Percentiles rank a stretch among this genome's conserved stretches.
Conservation (phyloP, 1,140 invertebrate species). For the Leptonema lineaticorne region DNA sequence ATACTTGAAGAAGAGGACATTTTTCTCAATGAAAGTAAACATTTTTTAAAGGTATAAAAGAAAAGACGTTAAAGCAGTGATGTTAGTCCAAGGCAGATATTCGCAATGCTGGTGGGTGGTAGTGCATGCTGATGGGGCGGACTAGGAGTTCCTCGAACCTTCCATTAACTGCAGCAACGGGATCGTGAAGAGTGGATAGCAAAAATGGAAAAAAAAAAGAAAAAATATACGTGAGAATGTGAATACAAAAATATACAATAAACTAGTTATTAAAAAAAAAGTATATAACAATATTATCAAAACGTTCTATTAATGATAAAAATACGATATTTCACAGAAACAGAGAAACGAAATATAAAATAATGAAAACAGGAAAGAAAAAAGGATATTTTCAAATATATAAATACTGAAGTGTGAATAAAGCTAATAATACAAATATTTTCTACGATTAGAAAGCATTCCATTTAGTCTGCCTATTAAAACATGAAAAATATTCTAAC, state of each 20-base stretch:
- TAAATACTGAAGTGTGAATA: too few species aligned
- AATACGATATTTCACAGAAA: too few species aligned
- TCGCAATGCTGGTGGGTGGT: conserved; percentile 25
- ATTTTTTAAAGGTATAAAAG: conserved; percentile 3
- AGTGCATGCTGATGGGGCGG: conserved; percentile 24
- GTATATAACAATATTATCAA: too few species aligned
- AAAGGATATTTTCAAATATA: too few species aligned
- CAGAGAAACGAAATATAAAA: too few species aligned
- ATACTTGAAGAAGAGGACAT: not conserved
- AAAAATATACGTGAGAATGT: conserved; percentile 16
- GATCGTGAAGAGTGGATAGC: conserved; percentile 21
- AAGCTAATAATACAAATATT: too few species aligned
- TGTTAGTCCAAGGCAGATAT: conserved; percentile 21
- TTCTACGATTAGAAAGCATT: too few species aligned
- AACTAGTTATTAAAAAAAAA: too few species aligned
- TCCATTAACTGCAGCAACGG: conserved; percentile 24
- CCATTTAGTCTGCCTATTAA: too few species aligned
- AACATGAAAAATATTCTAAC: too few species aligned
- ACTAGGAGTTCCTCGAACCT: conserved; percentile 22
- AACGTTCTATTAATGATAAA: too few species aligned
- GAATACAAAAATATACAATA: conserved; percentile 13
- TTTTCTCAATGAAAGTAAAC: conserved; percentile 4
- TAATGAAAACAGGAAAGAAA: too few species aligned
- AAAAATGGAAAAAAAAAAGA: conserved; percentile 11
- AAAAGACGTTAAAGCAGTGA: conserved; percentile 12